Conservation (phyloP, 2,113 vertebrate species). For the Laticauda colubrina region DNA sequence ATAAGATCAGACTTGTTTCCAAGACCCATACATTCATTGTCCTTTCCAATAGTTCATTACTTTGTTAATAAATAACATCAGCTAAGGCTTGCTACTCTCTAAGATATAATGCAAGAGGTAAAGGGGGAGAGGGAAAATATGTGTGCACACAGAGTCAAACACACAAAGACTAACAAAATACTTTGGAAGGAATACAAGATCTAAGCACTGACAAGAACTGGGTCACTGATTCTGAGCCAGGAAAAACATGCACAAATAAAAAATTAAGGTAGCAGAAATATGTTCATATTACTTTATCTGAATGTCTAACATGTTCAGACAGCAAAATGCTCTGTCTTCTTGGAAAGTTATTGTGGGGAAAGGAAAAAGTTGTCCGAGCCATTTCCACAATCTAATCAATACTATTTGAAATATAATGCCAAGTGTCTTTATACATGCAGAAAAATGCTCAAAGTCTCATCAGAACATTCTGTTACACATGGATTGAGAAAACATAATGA, state of each 20-base stretch:
- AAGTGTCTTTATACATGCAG: slow-evolving; percentile 32
- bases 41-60: background rate
- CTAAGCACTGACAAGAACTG: slow-evolving; percentile 63
- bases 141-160: background rate
- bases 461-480: slow-evolving; percentile 3
- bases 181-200: slow-evolving; percentile 63
- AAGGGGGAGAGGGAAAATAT: slow-evolving; percentile 17
- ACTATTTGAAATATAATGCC: slow-evolving; percentile 49
- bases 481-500: background rate
- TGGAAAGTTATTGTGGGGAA: slow-evolving; percentile 54
- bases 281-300: slow-evolving; percentile 65
- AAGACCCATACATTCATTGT: background rate
- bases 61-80: background rate
- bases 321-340: slow-evolving; percentile 52
- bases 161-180: slow-evolving; percentile 46
- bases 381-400: slow-evolving; percentile 53
- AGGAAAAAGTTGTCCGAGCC: slow-evolving; percentile 60
- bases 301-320: slow-evolving; percentile 60
- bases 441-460: slow-evolving; percentile 46
- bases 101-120: slow-evolving; percentile 24
- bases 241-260: slow-evolving; percentile 68
- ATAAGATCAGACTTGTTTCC: background rate
- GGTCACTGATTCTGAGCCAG: slow-evolving; percentile 71
- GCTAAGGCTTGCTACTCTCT: background rate
- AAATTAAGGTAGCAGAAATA: slow-evolving; percentile 68